Conservation (phyloP, 2,797 vertebrate species). For the Ficedula albicollis region DNA sequence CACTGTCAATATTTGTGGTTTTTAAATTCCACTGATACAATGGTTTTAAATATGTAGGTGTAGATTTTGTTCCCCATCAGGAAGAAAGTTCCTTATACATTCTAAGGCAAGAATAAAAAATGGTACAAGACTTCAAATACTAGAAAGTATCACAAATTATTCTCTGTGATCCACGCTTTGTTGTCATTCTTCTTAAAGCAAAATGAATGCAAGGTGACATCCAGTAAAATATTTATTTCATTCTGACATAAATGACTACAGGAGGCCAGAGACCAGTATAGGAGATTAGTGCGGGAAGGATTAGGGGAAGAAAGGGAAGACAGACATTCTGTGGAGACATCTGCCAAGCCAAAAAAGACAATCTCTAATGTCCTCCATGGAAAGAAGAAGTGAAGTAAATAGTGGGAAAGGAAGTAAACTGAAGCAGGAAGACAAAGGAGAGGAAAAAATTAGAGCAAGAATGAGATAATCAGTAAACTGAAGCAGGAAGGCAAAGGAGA, state of each 20-base stretch:
- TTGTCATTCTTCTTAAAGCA: not conserved
- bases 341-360: not conserved
- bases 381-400: not conserved
- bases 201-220: not conserved
- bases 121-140: not conserved
- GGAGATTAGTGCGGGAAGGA: not conserved
- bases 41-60: not conserved
- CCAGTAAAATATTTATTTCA: not conserved
- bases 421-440: not conserved
- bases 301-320: not conserved
- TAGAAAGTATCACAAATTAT: not conserved
- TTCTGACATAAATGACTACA: not conserved
- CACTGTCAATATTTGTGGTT: not conserved
- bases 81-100: not conserved
- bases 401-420: conserved; percentile 1
- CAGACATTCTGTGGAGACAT: not conserved
- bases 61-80: not conserved
- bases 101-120: not conserved
- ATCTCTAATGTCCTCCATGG: not conserved
- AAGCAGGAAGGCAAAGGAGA: too few species aligned
- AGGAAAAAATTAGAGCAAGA: not conserved
- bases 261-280: not conserved
- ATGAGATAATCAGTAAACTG: conserved; percentile 46
- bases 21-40: not conserved
- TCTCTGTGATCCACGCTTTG: not conserved